Evolutionary conservation across 2,797 vertebrate genomes (phyloP), one percentile per base, ranked within the genome.

Genomic region (Rhinatrema bivittatum): DNA sequence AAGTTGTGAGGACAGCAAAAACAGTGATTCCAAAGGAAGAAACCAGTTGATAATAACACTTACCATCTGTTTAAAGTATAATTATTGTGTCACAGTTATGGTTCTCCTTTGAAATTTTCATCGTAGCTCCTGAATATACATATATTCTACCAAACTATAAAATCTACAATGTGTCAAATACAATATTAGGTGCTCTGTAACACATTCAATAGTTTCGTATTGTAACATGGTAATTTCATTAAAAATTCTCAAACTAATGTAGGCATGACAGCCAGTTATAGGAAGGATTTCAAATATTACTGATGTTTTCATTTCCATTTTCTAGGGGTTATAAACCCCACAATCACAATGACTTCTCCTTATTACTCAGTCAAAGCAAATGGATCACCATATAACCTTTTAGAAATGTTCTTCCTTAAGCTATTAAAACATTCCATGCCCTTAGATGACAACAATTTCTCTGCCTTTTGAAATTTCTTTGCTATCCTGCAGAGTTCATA

Each of bases 401-500:
- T 76, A 80, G 74, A 84, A 84, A 81, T 79, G 70, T 81, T 83
- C 77, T 81, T 81, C 77, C 76, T 80, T 78, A 81, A 80, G 79
- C 84, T 84, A 81, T 79, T 91, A 87, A 91, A 91, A 84, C 84
- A 79, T 82, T 78, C 81, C 81, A 65, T 83, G 87, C 84, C 90
- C 93, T 90, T 87, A 82, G 84, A 82, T 89, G 87, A 86, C 88
- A 91, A 93, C 82, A 85, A 91, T 93, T 91, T 89, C 87, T 88
- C 76, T 76, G 72, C 78, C 76, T 79, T 87, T 85, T 87, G 79
- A 85, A 83, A 81, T 81, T 82, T 91, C 90, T 90, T 97, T 91
- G 89, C 87, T 82, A 84, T 83, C 91, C 91, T 86, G 81, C 87
- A 70, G 88, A 89, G 91, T 93, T 95, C 90, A 90, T 89, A 90